phyloP scores from a whole-genome alignment of 2,797 vertebrate genomes.

The Nannoperca obscura region DNA sequence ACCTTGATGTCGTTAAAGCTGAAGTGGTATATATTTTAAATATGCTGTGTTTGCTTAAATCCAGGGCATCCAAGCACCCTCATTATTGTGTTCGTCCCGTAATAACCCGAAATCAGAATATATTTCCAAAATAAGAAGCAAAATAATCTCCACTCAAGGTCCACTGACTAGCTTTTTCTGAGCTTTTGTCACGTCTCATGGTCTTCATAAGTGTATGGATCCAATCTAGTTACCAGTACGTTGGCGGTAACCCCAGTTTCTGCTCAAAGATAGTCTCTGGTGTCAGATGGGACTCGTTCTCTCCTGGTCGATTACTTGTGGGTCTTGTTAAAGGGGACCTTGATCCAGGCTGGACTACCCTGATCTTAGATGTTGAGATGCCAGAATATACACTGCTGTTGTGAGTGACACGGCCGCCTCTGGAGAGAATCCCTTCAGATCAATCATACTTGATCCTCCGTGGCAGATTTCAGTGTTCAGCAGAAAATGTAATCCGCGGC shows the following conservation, averaged over 20 bases:
- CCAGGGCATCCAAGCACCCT: background rate
- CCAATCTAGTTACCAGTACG: background rate
- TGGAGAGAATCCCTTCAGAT: background rate
- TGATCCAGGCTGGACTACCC: too few relatives aligned
- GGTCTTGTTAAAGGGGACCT: too few relatives aligned
- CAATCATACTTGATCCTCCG: background rate
- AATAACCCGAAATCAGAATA: background rate
- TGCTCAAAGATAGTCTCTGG: too few relatives aligned
- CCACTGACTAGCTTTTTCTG: background rate
- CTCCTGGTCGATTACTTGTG: too few relatives aligned
- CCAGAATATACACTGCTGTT: background rate
- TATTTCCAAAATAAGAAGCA: background rate
- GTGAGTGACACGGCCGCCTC: background rate
- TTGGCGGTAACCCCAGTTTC: background rate
- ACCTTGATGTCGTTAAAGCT: background rate
- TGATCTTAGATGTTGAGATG: too few relatives aligned
- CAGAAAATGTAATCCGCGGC: too few relatives aligned
- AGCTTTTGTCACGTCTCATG: background rate
- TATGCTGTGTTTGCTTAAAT: background rate
- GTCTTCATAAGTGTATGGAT: background rate
- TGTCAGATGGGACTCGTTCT: too few relatives aligned
- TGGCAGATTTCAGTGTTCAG: too few relatives aligned
- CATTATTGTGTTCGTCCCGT: background rate
- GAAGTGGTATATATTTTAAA: background rate
- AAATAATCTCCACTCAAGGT: too few relatives aligned